Evolutionary conservation across 2,797 vertebrate species (phyloP).

Genomic region (Danio choprae): DNA sequence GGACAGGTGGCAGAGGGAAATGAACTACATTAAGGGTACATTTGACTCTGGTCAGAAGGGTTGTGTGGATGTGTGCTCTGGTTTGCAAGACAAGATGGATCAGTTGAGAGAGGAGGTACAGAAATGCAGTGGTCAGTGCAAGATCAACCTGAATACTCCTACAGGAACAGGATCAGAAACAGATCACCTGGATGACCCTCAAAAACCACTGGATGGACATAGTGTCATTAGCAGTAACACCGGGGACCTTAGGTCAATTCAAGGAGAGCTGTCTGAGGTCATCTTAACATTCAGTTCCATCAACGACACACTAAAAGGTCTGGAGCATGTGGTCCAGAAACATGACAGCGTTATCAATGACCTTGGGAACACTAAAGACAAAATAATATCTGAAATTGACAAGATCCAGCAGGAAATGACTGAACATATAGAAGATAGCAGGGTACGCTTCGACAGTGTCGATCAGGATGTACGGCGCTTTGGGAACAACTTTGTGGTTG

Average conservation of each 20-base stretch:
- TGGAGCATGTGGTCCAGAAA: slow-evolving; percentile 86
- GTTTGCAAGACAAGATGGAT: slow-evolving; percentile 72
- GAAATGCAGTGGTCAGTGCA: slow-evolving; percentile 72
- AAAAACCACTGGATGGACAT: slow-evolving; percentile 88
- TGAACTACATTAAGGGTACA: slow-evolving; percentile 66
- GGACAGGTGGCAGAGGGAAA: slow-evolving; percentile 71
- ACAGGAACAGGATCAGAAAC: slow-evolving; percentile 49
- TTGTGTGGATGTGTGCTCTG: slow-evolving; percentile 75
- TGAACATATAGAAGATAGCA: slow-evolving; percentile 83
- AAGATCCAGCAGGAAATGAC: slow-evolving; percentile 87
- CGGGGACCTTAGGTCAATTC: slow-evolving; percentile 85
- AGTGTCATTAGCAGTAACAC: slow-evolving; percentile 83
- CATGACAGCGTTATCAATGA: slow-evolving; percentile 87
- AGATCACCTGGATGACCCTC: slow-evolving; percentile 67
- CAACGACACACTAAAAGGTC: slow-evolving; percentile 87
- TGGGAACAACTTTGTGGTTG: slow-evolving; percentile 72
- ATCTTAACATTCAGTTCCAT: slow-evolving; percentile 88
- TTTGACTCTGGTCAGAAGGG: slow-evolving; percentile 63
- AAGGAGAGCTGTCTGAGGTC: slow-evolving; percentile 84
- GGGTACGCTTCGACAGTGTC: slow-evolving; percentile 77
- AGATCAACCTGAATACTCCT: slow-evolving; percentile 56
- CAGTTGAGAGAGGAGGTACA: slow-evolving; percentile 71
- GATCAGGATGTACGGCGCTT: slow-evolving; percentile 78
- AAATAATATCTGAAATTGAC: slow-evolving; percentile 91
- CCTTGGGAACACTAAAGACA: slow-evolving; percentile 86